These are phyloP conservation scores for Sebastolobus alascanus DNA, from an alignment of 2,797 vertebrate species.

Conservation along the genomic window DNA sequence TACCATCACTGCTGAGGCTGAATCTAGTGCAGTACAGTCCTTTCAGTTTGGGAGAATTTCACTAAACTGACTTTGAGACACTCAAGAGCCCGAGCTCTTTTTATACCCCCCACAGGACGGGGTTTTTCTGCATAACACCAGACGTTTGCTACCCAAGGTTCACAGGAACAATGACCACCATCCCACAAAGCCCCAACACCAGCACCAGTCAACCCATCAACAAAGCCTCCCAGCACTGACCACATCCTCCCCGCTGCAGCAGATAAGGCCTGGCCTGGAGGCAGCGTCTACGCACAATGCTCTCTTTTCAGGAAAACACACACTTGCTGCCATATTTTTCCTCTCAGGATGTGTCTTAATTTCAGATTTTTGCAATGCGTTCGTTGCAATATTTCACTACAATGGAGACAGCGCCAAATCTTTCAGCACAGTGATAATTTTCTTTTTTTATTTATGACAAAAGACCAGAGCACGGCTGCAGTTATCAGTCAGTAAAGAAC, in stretches of 20 bases:
- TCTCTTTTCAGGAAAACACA: conserved; percentile 77
- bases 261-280: conserved; percentile 80
- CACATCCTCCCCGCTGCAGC: conserved; percentile 82
- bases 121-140: conserved; percentile 54
- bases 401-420: conserved; percentile 32
- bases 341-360: conserved; percentile 80
- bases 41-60: conserved; percentile 40
- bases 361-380: conserved; percentile 42
- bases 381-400: conserved; percentile 70
- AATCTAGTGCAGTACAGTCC: conserved; percentile 21
- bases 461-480: neutral
- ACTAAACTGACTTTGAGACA: conserved; percentile 45
- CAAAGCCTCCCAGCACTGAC: conserved; percentile 77
- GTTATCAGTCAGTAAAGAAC: neutral
- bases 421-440: conserved; percentile 32
- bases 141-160: conserved; percentile 46
- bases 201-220: conserved; percentile 74
- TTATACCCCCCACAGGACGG: conserved; percentile 64
- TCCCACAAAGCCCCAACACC: conserved; percentile 72
- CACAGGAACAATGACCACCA: conserved; percentile 80
- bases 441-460: neutral
- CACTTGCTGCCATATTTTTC: conserved; percentile 78
- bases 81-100: conserved; percentile 51
- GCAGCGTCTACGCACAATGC: conserved; percentile 46
- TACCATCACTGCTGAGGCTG: conserved; percentile 70